Evolutionary conservation across 2,888 invertebrate genomes (phyloP), one percentile per base, ranked within the genome.

Genomic region (Sceliomorpha sp.): DNA sequence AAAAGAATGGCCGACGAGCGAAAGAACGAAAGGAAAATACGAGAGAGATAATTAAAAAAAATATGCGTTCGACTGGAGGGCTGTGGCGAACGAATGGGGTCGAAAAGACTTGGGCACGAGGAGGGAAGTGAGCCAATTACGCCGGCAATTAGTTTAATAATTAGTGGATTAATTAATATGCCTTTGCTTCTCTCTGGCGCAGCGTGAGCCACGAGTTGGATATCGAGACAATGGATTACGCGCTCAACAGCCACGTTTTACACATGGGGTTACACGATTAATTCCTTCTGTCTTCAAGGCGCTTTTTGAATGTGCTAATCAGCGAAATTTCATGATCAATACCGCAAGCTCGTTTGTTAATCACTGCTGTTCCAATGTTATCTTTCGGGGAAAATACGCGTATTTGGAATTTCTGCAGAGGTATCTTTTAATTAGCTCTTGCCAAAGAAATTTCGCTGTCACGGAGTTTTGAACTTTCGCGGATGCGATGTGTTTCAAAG

Each of bases 61-160:
- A 2, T 29, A 15, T 1, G 4, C 37, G 20, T 1, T 4, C 8
- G 26, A 32, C 12, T 27, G 31, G 29, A 10, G 40, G 34, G 48
- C 44, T 9, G 27, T 2, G 56, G 27, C 7, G 17, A 12, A 7
- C n/a, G 31, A 12, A n/a, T 1, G 15, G 34, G 24, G 24, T n/a
- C 45, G 55, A 40, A 24, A 45, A 37, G 27, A 29, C 29, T n/a
- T 29, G 2, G 29, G 29, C 29, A n/a, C n/a, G 8, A 29, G 37
- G 2, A 9, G 17, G 31, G 34, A 59, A 53, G 50, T 71, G 63
- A 68, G 74, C 77, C 81, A 79, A 83, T 81, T 79, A 78, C 78
- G 73, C 73, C 74, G 63, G 74, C 84, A 83, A 84, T 84, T 82
- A 84, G 75, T 77, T 81, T 74, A 78, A 82, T 81, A 79, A 71